phyloP scores from a whole-genome alignment of 2,113 vertebrate genomes.

The Pachypanchax playfairii region DNA sequence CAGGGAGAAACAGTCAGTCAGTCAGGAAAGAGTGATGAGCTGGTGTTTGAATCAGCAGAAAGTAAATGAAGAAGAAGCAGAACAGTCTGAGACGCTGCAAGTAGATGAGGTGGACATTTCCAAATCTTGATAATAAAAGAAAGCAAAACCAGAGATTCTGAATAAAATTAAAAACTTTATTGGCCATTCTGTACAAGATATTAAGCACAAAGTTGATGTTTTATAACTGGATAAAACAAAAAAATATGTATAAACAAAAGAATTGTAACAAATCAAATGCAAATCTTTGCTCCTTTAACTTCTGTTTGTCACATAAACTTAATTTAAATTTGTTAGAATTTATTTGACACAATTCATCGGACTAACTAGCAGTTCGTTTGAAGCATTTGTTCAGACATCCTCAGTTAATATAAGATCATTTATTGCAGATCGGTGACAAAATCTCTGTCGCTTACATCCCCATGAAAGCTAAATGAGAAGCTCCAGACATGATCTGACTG shows the following conservation, averaged over 20 bases:
- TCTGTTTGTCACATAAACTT: no score
- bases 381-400: neutral
- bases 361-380: no score
- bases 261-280: no score
- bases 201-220: neutral
- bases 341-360: no score
- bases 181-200: neutral
- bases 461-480: conserved; percentile 9
- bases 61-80: conserved; percentile 49
- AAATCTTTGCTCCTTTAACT: no score
- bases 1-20: conserved; percentile 28
- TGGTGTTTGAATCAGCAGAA: conserved; percentile 67
- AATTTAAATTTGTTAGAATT: no score
- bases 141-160: neutral
- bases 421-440: neutral
- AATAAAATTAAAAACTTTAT: neutral
- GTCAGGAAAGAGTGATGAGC: conserved; percentile 57
- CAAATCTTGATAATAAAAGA: conserved; percentile 35
- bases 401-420: no score
- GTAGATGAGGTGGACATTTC: conserved; percentile 54
- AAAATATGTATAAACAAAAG: no score
- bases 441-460: neutral
- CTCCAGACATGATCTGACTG: neutral
- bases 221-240: neutral
- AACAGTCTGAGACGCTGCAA: conserved; percentile 64